Base-by-base conservation (phyloP, 2,113 vertebrate species). In the Sebastes schlegelii region DNA sequence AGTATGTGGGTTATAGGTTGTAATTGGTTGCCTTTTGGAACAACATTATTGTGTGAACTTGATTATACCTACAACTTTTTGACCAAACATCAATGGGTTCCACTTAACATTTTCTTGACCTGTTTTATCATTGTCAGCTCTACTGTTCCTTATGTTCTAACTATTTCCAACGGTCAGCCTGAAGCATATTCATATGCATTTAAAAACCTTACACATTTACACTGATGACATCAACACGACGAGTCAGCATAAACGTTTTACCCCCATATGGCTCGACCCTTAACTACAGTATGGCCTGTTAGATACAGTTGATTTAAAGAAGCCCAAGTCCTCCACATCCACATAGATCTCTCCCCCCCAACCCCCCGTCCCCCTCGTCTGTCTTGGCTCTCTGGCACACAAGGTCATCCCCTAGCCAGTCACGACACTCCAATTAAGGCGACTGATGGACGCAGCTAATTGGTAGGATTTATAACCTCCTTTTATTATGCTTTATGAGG, bases 361-460 rank as follows among this genome's bases (percentile, higher is more conserved):
- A 17, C 77, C 51, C 58, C 12, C 58, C 2, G 77, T 86, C 74
- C 89, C 74, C 78, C 68, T 93, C 88, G 84, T 93, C 88, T 87
- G 86, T 93, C 92, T 90, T 92, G 84, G 90, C 75, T 89, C 91
- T 88, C 90, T 91, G 82, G 92, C 90, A 88, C 86, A 90, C 95
- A 96, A 95, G 95, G 95, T 95, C 95, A 95, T 94, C 92, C 90
- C 88, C 86, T 89, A 92, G 91, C 92, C 89, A 93, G 92, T 94
- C 94, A 93, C 92, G 89, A 91, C 94, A 95, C 93, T 95, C 95
- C 94, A 96, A 96, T 96, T 96, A 96, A 95, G 93, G 91, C 89
- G 87, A 94, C 95, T 95, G 95, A 96, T 95, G 92, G 95, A 96
- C 93, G 91, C 91, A 90, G 92, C 95, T 96, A 95, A 96, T 96